phyloP scores from a whole-genome alignment of 2,113 vertebrate genomes.

The Catharus fuscescens region DNA sequence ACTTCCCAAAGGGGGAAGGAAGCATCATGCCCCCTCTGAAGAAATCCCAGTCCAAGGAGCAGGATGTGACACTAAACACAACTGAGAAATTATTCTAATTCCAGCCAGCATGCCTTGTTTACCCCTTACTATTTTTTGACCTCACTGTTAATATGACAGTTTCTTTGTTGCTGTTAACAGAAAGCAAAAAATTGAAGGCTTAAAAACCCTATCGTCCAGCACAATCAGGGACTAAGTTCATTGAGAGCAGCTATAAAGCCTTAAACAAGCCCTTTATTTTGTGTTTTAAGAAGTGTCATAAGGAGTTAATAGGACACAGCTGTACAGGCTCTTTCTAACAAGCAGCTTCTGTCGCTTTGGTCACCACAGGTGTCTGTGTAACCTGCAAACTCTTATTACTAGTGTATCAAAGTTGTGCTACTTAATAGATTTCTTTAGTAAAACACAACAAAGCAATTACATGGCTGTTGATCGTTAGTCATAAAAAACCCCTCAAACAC shows the following conservation, averaged over 20 bases:
- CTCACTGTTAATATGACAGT: constrained; percentile 56
- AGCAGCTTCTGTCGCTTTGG: constrained; percentile 82
- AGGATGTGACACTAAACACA: constrained; percentile 19
- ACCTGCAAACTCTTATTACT: constrained; percentile 86
- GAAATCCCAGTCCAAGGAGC: not conserved
- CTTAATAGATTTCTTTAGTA: constrained; percentile 87
- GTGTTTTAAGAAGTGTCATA: constrained; percentile 80
- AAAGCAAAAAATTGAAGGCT: constrained; percentile 48
- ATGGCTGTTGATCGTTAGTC: constrained; percentile 82
- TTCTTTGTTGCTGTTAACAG: constrained; percentile 35
- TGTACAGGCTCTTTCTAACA: constrained; percentile 80
- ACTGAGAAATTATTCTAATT: not conserved
- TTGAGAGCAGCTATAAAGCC: constrained; percentile 72
- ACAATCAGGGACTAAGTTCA: constrained; percentile 53
- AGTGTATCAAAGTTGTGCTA: constrained; percentile 89
- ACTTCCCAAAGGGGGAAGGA: not conserved
- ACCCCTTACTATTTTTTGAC: constrained; percentile 50
- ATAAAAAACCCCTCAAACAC: constrained; percentile 79
- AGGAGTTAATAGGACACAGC: constrained; percentile 85
- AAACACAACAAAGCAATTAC: constrained; percentile 88
- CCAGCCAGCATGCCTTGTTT: not conserved
- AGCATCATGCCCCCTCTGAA: not conserved
- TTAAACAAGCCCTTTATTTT: constrained; percentile 79
- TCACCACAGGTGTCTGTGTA: constrained; percentile 86
- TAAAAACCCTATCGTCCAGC: constrained; percentile 63